Evolutionary conservation across 2,888 invertebrate genomes (phyloP).

Genomic region (Apeira syringaria): DNA sequence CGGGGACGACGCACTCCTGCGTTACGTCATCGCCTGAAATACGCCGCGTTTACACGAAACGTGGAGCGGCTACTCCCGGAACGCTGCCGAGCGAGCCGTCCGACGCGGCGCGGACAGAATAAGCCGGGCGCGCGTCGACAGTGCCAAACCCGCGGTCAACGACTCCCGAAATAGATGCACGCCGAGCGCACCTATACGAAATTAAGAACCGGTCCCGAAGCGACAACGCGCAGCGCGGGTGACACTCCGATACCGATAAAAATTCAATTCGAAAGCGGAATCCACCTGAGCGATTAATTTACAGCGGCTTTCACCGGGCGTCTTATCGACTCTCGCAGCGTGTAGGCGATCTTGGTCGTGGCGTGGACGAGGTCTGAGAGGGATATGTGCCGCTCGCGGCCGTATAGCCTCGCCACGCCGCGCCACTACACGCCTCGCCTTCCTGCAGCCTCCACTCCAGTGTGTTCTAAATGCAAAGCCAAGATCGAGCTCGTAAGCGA

Average conservation of each 20-base stretch:
- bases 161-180: slow-evolving; percentile 81
- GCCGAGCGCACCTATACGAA: slow-evolving; percentile 68
- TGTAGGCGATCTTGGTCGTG: slow-evolving; percentile 15
- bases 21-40: slow-evolving; percentile 66
- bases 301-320: slow-evolving; percentile 67
- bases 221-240: slow-evolving; percentile 33
- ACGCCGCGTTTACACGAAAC: slow-evolving; percentile 43
- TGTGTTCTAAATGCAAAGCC: too few relatives aligned
- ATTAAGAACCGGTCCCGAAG: slow-evolving; percentile 71
- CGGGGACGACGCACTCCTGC: slow-evolving; percentile 47
- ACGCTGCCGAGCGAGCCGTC: slow-evolving; percentile 36
- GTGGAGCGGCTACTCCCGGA: slow-evolving; percentile 47
- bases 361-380: neutral
- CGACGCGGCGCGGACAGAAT: slow-evolving; percentile 38
- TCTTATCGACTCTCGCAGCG: slow-evolving; percentile 37
- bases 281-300: slow-evolving; percentile 72
- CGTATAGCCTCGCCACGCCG: neutral
- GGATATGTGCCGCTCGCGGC: neutral
- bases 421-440: neutral
- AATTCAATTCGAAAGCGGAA: slow-evolving; percentile 78
- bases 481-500: too few relatives aligned
- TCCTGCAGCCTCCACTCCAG: neutral
- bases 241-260: slow-evolving; percentile 65
- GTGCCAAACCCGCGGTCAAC: slow-evolving; percentile 77
- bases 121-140: slow-evolving; percentile 49